A percentile compares a stretch with the other conserved stretches of the same genome.
phyloP scores from a whole-genome alignment of 2,113 vertebrate genomes.

The Eira barbara region DNA sequence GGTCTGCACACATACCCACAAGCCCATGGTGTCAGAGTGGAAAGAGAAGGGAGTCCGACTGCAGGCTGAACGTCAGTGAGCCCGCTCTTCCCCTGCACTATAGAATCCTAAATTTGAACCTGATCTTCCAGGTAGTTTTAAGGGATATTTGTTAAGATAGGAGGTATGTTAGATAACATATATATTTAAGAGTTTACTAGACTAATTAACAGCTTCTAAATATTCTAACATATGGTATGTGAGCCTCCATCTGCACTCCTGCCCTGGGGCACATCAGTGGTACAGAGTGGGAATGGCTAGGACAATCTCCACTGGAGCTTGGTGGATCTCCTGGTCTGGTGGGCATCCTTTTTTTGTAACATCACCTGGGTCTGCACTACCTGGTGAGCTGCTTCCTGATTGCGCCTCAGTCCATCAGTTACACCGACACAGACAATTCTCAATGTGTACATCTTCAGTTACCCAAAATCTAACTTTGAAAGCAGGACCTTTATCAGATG shows the following conservation, averaged over 20 bases:
- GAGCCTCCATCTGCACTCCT: neutral
- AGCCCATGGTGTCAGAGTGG: neutral
- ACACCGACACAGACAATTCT: neutral
- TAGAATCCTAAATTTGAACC: neutral
- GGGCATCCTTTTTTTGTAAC: neutral
- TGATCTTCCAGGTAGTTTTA: neutral
- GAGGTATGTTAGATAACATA: neutral
- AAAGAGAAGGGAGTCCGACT: neutral
- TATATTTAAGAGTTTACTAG: neutral
- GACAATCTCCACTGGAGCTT: neutral
- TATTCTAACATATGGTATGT: neutral
- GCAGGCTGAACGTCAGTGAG: neutral
- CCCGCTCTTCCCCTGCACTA: neutral
- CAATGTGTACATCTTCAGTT: neutral
- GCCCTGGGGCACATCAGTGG: neutral
- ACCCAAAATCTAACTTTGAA: neutral
- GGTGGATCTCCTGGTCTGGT: neutral
- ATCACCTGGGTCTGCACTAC: neutral
- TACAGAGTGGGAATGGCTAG: neutral
- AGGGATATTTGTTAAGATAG: neutral
- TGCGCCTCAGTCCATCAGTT: neutral
- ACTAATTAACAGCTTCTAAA: neutral
- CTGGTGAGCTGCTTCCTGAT: neutral
- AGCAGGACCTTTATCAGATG: neutral
- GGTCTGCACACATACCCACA: neutral